These are phyloP conservation scores for Liopterus haemorrhoidalis DNA, from an alignment of 2,888 invertebrate genomes.

Conservation along the genomic window DNA sequence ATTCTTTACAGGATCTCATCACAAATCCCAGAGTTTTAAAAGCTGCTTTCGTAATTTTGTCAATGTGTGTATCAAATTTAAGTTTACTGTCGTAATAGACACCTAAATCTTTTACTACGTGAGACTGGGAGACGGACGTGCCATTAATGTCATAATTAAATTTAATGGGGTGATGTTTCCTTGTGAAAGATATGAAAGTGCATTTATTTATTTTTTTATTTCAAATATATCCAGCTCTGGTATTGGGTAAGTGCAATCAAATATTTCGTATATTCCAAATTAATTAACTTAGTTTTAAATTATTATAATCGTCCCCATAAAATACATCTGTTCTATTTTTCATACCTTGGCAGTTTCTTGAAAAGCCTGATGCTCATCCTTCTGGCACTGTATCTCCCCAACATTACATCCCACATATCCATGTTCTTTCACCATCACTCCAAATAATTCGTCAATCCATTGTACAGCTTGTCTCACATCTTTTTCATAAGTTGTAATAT, in stretches of 20 bases:
- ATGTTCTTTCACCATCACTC: slow-evolving; percentile 62
- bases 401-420: slow-evolving; percentile 68
- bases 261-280: background rate
- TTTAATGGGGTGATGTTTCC: no score
- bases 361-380: slow-evolving; percentile 67
- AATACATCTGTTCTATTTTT: slow-evolving; percentile 22
- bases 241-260: background rate
- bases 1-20: no score
- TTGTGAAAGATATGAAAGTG: no score
- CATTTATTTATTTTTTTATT: no score
- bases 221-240: no score
- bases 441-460: slow-evolving; percentile 71
- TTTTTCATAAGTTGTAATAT: slow-evolving; percentile 68
- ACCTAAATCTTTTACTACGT: no score
- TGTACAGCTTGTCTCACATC: slow-evolving; percentile 69
- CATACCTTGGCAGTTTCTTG: slow-evolving; percentile 72
- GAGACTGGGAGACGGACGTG: no score
- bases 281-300: background rate
- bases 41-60: no score
- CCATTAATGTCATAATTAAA: no score
- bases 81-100: no score
- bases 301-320: background rate
- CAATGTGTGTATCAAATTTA: no score
- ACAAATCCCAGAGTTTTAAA: no score
- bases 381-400: slow-evolving; percentile 66